Evolutionary conservation across 2,888 invertebrate species (phyloP).

Genomic region (Xestoiulus laeticollis): DNA sequence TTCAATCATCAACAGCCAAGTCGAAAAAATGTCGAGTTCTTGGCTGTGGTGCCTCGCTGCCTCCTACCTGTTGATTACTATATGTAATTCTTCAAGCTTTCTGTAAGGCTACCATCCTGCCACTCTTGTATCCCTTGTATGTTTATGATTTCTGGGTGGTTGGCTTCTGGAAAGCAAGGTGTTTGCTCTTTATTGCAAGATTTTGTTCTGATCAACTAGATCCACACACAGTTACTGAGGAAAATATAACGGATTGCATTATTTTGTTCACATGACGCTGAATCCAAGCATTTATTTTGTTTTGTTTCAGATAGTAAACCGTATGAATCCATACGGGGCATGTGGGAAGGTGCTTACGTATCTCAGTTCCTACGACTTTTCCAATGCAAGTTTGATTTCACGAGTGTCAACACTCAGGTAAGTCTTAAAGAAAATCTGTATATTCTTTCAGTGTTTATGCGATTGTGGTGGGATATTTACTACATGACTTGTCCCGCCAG

Average conservation of each 20-base stretch:
- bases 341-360: constrained; percentile 59
- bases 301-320: constrained; percentile 58
- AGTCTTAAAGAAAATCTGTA: constrained; percentile 17
- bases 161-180: background rate
- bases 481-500: too few relatives aligned
- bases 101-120: too few relatives aligned
- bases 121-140: too few relatives aligned
- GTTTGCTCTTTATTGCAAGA: background rate
- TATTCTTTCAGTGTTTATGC: too few relatives aligned
- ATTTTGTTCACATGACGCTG: background rate
- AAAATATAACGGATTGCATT: too few relatives aligned
- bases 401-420: constrained; percentile 58
- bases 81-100: background rate
- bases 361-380: constrained; percentile 59
- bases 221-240: background rate
- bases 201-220: background rate
- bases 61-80: constrained; percentile 8
- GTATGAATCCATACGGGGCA: constrained; percentile 59
- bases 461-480: too few relatives aligned
- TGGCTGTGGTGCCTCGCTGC: background rate
- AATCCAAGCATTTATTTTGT: constrained; percentile 45
- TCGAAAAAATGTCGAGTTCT: background rate
- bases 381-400: constrained; percentile 58
- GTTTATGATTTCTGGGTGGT: too few relatives aligned
- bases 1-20: background rate